A percentile compares a stretch with the other conserved stretches of the same genome.
Conservation (phyloP, 2,113 vertebrate species). For the Phrynocephalus versicolor region DNA sequence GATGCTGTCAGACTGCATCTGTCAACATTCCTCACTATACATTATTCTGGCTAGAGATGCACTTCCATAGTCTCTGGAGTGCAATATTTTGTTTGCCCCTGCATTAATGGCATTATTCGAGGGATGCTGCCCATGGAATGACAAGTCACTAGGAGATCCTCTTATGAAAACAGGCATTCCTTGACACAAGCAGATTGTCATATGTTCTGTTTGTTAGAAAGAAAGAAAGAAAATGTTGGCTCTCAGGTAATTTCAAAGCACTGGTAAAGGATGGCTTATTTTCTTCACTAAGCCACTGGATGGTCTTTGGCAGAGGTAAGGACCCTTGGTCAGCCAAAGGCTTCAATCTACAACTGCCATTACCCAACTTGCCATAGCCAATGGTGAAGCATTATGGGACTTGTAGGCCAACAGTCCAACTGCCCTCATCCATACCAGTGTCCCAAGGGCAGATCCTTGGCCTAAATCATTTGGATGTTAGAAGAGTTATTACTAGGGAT, state of each 20-base stretch:
- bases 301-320: neutral
- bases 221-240: neutral
- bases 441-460: neutral
- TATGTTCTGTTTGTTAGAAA: constrained; percentile 14
- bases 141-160: neutral
- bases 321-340: neutral
- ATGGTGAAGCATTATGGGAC: neutral
- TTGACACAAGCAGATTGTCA: neutral
- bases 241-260: constrained; percentile 20
- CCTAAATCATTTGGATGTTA: neutral
- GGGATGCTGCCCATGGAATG: neutral
- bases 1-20: no score
- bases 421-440: neutral
- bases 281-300: neutral
- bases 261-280: neutral
- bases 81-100: no score
- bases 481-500: no score
- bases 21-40: neutral
- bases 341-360: neutral
- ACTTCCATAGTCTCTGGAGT: neutral
- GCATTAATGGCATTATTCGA: neutral
- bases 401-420: neutral
- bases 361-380: neutral
- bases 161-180: neutral
- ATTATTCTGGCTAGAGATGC: neutral